Evolutionary conservation across 2,113 vertebrate genomes (phyloP), one percentile per base, ranked within the genome.

Genomic region (Brienomyrus brachyistius): DNA sequence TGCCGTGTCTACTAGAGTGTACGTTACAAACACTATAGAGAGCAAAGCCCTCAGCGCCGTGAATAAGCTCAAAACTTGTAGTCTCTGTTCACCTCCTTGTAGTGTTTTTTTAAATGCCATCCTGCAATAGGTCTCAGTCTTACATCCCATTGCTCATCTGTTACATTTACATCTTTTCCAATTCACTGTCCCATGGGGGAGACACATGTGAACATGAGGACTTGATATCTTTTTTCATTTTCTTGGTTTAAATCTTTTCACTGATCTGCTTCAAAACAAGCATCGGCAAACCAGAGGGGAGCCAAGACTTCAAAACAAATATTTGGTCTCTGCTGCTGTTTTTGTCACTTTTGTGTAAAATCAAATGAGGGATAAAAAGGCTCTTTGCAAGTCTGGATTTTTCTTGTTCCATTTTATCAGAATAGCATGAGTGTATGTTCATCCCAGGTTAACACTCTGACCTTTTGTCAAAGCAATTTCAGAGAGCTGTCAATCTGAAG

Each of bases 221-320:
- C 50, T 84, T 19, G 10, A 84, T 47, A 43, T 48, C 19, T 87
- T 87, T 56, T 54, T 87, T 87, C 85, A 35, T 87, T 35, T 7
- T 70, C 40, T 86, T 15, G 19, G 77, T 48, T 90, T 59, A 91
- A 59, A 74, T 50, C 54, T 47, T 84, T 83, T 85, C 86, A 86
- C 74, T 77, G 15, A 17, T 54, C 19, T 88, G 83, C 40, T 91
- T 91, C 90, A 88, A 83, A 87, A 90, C 59, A 88, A 92, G 89
- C 45, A 40, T 87, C 4, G 31, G 82, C 52, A 89, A 89, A 88
- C 90, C 89, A 89, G 88, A 89, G 87, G 87, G 88, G 85, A 89
- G 91, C 82, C 83, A 87, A 48, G 77, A 89, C 90, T 91, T 93
- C 88, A 91, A 92, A 91, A 9, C 84, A 91, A 92, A 89, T 89